These are phyloP conservation scores for Miichthys miiuy DNA, from an alignment of 2,797 vertebrate genomes.

Conservation along the genomic window DNA sequence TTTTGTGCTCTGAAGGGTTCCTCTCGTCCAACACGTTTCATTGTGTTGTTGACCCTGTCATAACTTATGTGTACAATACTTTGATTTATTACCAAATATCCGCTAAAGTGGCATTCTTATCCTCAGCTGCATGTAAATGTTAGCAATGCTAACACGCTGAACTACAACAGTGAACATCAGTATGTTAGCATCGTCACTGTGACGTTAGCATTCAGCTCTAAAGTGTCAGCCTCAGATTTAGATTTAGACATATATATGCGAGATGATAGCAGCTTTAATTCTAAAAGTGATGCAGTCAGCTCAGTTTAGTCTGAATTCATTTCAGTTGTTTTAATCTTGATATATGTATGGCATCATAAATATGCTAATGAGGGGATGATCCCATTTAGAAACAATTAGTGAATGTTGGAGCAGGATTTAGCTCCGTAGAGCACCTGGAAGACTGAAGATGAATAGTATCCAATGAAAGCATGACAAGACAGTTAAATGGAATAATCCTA, in stretches of 20 bases:
- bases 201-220: neutral
- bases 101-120: neutral
- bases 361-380: neutral
- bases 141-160: neutral
- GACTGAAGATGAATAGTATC: neutral
- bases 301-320: neutral
- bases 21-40: no score
- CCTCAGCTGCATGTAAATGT: neutral
- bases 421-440: neutral
- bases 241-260: neutral
- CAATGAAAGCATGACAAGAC: neutral
- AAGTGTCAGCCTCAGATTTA: neutral
- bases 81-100: neutral
- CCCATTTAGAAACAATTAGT: neutral
- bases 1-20: no score
- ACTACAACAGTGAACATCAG: no score
- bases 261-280: neutral
- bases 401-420: neutral
- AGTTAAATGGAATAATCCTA: slow-evolving; percentile 12
- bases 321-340: neutral
- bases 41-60: no score
- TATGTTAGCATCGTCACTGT: neutral
- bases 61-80: no score
- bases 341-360: neutral
- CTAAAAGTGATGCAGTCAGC: neutral